Evolutionary conservation across 2,797 vertebrate genomes (phyloP), one percentile per base, ranked within the genome.

Genomic region (Poeciliopsis gracilis): DNA sequence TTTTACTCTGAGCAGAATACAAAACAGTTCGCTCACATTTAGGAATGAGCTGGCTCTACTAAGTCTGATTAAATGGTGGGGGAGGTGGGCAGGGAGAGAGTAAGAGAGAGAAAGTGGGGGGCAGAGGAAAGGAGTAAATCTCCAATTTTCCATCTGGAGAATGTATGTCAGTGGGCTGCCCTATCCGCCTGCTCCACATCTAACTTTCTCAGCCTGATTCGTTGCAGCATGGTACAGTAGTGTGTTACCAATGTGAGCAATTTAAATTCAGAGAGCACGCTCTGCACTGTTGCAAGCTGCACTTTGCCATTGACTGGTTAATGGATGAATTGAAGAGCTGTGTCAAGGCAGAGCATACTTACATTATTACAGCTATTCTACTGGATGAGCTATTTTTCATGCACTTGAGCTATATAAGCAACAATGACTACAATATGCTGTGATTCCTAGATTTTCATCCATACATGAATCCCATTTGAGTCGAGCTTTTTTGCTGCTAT

Each of bases 131-230:
- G 43, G 82, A 87, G 84, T 77, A 87, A 90, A 91, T 90, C 88
- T 89, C 78, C 53, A 86, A 84, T 88, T 86, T 90, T 93, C 80
- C 81, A 86, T 92, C 82, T 90, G 82, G 86, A 87, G 85, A 93
- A 94, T 93, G 88, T 94, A 87, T 93, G 93, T 94, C 93, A 94
- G 89, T 93, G 84, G 88, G 92, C 80, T 93, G 88, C 85, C 45
- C 81, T 83, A 87, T 84, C 84, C 78, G 87, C 84, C 76, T 90
- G 89, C 83, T 90, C 90, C 81, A 91, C 87, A 91, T 93, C 89
- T 80, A 77, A 75, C 81, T 82, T 78, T 73, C 72, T 82, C 78
- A 59, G 63, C 70, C 79, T 81, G 78, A 80, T 86, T 84, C 80
- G 81, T 76, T 74, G 81, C 81, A 82, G 73, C 77, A 59, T 82